Base-by-base conservation (phyloP, 2,888 invertebrate species). In the Cheilosia vulpina region DNA sequence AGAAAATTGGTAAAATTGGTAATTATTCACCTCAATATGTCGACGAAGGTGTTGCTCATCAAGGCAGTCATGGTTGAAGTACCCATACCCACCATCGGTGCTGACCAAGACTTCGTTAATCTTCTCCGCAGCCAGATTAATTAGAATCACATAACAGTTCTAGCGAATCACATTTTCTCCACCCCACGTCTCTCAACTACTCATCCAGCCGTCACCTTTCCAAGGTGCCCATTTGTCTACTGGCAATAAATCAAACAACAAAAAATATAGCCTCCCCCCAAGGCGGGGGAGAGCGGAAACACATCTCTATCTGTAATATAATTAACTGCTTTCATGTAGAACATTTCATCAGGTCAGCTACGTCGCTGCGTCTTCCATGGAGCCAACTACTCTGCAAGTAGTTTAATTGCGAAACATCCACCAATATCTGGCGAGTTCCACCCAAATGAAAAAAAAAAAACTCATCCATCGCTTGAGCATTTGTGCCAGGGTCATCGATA, bases 401-500 rank as follows among this genome's bases (percentile, higher is more conserved):
- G 45, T 60, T 76, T 27, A 50, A 21, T 77, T 77, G 81, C 34
- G 55, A 68, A 76, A 76, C 19, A 34, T 5, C 47, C 34, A 27
- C 43, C 38, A 38, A 38, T 38, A 13, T 38, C 34, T 38, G 3
- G 34, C 1, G 11, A 60, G 57, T 63, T 65, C 57, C 75, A 65
- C 38, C 15, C 27, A 62, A 63, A 53, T 19, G 45, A 17, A 52
- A 52, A 57, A 52, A 43, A 68, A 73, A 24, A 50, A 53, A 9
- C 45, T 53, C 65, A 63, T 68, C 71, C 75, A 75, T 45, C 31
- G 60, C 69, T 79, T 84, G 85, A 71, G 55, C 85, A 85, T 85
- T 85, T 4, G 76, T 80, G 85, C 85, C 85, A 85, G 81, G 85
- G 85, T 81, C 85, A 72, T 85, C 80, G 80, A 84, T 72, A 62